These are phyloP conservation scores for Drosophila kikkawai DNA, from an alignment of 1,140 invertebrate species.

Conservation along the genomic window DNA sequence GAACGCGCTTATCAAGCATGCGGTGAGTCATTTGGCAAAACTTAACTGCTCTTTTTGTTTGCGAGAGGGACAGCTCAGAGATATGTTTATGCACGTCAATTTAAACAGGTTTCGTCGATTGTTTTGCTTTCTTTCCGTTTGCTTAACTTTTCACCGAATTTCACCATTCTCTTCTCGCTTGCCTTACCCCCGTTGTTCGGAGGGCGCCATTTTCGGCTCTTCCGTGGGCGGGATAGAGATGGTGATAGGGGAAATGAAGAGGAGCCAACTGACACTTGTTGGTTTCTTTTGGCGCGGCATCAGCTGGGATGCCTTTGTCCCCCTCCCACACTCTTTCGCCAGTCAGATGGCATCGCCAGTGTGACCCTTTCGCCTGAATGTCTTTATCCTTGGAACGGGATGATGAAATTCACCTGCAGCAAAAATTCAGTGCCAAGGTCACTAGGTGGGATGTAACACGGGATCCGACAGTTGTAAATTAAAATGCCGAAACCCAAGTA, in stretches of 20 bases:
- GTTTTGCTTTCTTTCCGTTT: slow-evolving; percentile 18
- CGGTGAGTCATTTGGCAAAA: slow-evolving; percentile 71
- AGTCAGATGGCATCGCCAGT: slow-evolving; percentile 16
- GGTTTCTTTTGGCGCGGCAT: slow-evolving; percentile 24
- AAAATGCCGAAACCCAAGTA: not conserved
- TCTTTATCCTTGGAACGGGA: slow-evolving; percentile 18
- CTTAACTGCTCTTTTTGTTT: slow-evolving; percentile 47
- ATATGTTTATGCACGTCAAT: slow-evolving; percentile 42
- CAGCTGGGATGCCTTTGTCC: slow-evolving; percentile 13
- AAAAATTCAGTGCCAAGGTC: slow-evolving; percentile 8
- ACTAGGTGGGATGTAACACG: no score
- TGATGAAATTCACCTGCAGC: slow-evolving; percentile 31
- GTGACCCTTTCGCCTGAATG: slow-evolving; percentile 9
- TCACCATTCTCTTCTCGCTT: slow-evolving; percentile 66
- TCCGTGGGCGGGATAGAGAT: slow-evolving; percentile 8
- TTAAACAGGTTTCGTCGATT: slow-evolving; percentile 23
- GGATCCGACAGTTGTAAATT: not conserved
- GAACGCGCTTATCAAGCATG: slow-evolving; percentile 63
- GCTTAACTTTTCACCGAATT: slow-evolving; percentile 54
- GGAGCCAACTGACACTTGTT: slow-evolving; percentile 46
- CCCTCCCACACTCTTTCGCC: not conserved
- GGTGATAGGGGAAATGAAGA: slow-evolving; percentile 5
- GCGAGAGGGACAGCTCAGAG: slow-evolving; percentile 8
- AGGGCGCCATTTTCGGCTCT: slow-evolving; percentile 32
- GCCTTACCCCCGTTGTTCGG: slow-evolving; percentile 18